Conservation (phyloP, 1,140 invertebrate species). For the Oryctes rhinoceros region DNA sequence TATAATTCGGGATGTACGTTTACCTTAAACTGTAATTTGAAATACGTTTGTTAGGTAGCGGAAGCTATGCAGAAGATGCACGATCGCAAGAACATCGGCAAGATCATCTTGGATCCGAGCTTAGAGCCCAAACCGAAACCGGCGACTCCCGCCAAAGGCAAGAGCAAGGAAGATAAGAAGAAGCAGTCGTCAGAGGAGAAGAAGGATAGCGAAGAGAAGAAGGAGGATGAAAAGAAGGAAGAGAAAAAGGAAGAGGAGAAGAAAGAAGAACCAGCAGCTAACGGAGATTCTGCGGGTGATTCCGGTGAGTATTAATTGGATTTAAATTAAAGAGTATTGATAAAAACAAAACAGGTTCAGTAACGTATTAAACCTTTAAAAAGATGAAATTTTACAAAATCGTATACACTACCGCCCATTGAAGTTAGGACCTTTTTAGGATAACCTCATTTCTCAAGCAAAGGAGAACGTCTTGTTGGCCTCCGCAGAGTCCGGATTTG, state of each 20-base stretch:
- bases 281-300: constrained; percentile 66
- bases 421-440: not conserved
- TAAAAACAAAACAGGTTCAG: too few species aligned
- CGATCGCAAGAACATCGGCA: constrained; percentile 90
- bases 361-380: too few species aligned
- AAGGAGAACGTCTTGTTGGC: not conserved
- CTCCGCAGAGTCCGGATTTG: not conserved
- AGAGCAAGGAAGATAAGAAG: constrained; percentile 75
- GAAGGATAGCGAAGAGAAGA: constrained; percentile 71
- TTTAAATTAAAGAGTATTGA: not conserved
- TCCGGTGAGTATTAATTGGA: constrained; percentile 56
- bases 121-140: constrained; percentile 81
- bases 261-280: constrained; percentile 63
- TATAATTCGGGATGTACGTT: not conserved
- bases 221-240: constrained; percentile 67
- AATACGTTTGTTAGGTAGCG: constrained; percentile 66
- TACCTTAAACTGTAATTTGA: not conserved
- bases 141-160: constrained; percentile 76
- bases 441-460: not conserved
- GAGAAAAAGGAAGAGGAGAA: constrained; percentile 65
- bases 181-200: constrained; percentile 74
- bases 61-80: constrained; percentile 94
- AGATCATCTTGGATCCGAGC: constrained; percentile 83
- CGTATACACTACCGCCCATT: too few species aligned
- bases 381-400: too few species aligned